These are phyloP conservation scores for Microplitis deprimator DNA, from an alignment of 2,888 invertebrate genomes.

Conservation along the genomic window DNA sequence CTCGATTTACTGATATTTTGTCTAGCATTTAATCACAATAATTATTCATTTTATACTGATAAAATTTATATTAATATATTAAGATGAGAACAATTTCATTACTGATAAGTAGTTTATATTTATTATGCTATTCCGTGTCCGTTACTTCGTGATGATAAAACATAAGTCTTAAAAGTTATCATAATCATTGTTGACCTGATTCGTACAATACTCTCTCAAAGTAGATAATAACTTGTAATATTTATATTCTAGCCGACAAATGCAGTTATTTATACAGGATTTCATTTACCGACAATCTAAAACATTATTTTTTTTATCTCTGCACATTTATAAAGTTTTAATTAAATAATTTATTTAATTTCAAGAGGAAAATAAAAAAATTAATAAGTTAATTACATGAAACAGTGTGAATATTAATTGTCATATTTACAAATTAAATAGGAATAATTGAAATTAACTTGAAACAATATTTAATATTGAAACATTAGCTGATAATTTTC, in stretches of 20 bases:
- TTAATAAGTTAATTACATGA: no score
- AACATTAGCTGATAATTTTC: no score
- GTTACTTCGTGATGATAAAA: background rate
- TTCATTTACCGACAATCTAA: background rate
- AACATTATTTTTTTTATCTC: background rate
- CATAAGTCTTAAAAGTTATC: background rate
- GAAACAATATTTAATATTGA: no score
- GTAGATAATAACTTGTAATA: conserved; percentile 9
- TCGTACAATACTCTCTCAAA: background rate
- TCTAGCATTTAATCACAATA: no score
- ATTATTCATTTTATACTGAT: background rate
- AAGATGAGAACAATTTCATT: background rate
- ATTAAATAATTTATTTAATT: background rate
- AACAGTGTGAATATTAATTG: no score
- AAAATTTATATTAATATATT: background rate
- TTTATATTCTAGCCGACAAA: conserved; percentile 3
- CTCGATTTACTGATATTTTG: no score
- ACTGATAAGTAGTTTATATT: background rate
- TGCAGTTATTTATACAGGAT: conserved; percentile 9
- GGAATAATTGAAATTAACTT: no score
- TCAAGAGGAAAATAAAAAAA: no score
- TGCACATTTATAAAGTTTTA: background rate
- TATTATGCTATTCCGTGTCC: background rate
- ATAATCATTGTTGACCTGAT: background rate
- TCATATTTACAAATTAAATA: no score